A percentile compares a stretch with the other conserved stretches of the same genome.
Conservation (phyloP, 2,113 vertebrate genomes). For the Micromys minutus region DNA sequence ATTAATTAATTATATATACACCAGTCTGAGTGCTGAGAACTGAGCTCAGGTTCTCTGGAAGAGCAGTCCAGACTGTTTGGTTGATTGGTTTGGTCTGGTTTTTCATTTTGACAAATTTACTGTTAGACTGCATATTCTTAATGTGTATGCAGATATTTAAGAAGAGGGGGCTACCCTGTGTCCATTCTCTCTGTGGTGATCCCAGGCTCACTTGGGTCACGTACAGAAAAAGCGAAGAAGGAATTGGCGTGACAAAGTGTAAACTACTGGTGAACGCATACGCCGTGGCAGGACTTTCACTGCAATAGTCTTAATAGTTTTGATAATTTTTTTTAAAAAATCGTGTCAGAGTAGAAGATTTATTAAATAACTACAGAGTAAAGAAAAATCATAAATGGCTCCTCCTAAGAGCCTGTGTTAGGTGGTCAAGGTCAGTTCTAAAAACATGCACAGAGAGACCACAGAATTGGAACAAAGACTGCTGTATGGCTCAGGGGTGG, state of each 20-base stretch:
- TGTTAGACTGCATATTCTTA: background rate
- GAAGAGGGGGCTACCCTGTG: background rate
- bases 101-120: background rate
- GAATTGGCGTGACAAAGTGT: background rate
- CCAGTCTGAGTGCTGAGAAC: too few species aligned
- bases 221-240: background rate
- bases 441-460: background rate
- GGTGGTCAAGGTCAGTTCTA: background rate
- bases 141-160: background rate
- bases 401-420: background rate
- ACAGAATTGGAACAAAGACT: background rate
- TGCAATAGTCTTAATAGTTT: background rate
- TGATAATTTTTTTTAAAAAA: background rate
- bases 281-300: too few species aligned
- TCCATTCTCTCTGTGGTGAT: background rate
- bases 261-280: background rate
- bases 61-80: background rate
- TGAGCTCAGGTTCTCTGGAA: background rate
- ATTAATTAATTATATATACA: too few species aligned
- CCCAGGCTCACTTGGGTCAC: too few species aligned
- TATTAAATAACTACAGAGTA: background rate
- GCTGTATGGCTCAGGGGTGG: too few species aligned
- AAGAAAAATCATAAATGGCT: background rate
- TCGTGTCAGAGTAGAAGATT: conserved; percentile 4
- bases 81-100: background rate